Evolutionary conservation across 2,888 invertebrate species (phyloP).

Genomic region (Drosophila paranaensis): DNA sequence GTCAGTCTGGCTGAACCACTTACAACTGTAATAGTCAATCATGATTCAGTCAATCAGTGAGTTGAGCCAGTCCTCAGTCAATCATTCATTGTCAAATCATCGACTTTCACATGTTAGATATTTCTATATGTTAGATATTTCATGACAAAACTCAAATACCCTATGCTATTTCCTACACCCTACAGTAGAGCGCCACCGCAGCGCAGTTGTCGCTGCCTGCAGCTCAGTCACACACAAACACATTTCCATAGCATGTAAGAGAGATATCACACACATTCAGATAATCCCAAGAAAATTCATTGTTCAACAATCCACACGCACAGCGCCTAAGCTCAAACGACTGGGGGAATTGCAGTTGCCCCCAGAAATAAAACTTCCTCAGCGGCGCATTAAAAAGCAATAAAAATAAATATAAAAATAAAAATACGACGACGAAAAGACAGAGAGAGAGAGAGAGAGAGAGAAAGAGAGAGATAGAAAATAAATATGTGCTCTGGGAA

Average conservation of each 20-base stretch:
- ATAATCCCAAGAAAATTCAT: slow-evolving; percentile 75
- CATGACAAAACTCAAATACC: neutral
- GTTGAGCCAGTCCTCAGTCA: neutral
- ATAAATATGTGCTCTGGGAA: slow-evolving; percentile 71
- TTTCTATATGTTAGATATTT: neutral
- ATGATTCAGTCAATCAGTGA: neutral
- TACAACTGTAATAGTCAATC: no score
- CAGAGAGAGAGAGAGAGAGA: neutral
- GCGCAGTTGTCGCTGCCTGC: slow-evolving; percentile 27
- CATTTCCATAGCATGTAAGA: slow-evolving; percentile 38
- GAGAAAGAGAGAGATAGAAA: slow-evolving; percentile 10
- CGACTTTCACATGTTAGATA: neutral
- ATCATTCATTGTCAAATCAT: neutral
- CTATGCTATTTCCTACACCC: neutral
- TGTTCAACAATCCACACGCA: slow-evolving; percentile 68
- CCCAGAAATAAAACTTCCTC: slow-evolving; percentile 66
- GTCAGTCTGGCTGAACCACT: neutral
- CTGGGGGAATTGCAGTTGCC: slow-evolving; percentile 50
- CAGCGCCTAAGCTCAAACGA: slow-evolving; percentile 33
- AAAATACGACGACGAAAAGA: slow-evolving; percentile 1
- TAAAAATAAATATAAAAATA: slow-evolving; percentile 68
- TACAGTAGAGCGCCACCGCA: slow-evolving; percentile 60
- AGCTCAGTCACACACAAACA: neutral
- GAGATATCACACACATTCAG: slow-evolving; percentile 16
- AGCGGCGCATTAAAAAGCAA: slow-evolving; percentile 80